Base-by-base conservation (phyloP, 2,888 invertebrate genomes). In the Mimumesa dahlbomi region DNA sequence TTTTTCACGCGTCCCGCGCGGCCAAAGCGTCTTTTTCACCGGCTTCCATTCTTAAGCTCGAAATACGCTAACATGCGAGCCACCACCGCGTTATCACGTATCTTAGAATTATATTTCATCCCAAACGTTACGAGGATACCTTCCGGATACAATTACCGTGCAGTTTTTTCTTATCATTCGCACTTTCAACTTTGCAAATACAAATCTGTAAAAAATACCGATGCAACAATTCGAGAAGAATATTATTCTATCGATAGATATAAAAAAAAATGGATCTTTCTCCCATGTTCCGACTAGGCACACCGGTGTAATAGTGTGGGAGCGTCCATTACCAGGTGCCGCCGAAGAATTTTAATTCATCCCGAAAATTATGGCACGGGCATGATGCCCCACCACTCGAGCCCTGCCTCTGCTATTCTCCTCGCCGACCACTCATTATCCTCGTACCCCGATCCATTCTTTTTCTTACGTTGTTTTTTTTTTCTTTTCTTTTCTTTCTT, bases 271-370 rank as follows among this genome's bases (percentile, higher is more conserved):
- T 25, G 25, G 7, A 25, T 7, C 25, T 5, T 25, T 25, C 7
- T 25, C 25, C 25, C 25, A 5, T n/a, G 3, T 25, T 25, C 25
- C 7, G 25, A 5, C 25, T 9, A 16, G n/a, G 36, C 14, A 3
- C 22, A 25, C 46, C n/a, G 31, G 22, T 36, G 34, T 38, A 40
- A 48, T 49, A 63, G 62, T 21, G 40, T 40, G 50, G 43, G 19
- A 71, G 63, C 73, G 50, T 67, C 63, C 61, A 77, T 77, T 77
- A 73, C 61, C 77, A 50, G 57, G 49, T 65, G 75, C 61, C 53
- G 72, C 34, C 71, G 64, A 77, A 73, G 77, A 79, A 82, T 84
- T 79, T 82, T 81, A 84, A 84, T 84, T 84, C 74, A 68, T 73
- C 62, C 74, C 73, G 70, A 81, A 84, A 84, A 84, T 84, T 81